Base-by-base conservation (phyloP, 2,797 vertebrate genomes). In the Silurus lanzhouensis region DNA sequence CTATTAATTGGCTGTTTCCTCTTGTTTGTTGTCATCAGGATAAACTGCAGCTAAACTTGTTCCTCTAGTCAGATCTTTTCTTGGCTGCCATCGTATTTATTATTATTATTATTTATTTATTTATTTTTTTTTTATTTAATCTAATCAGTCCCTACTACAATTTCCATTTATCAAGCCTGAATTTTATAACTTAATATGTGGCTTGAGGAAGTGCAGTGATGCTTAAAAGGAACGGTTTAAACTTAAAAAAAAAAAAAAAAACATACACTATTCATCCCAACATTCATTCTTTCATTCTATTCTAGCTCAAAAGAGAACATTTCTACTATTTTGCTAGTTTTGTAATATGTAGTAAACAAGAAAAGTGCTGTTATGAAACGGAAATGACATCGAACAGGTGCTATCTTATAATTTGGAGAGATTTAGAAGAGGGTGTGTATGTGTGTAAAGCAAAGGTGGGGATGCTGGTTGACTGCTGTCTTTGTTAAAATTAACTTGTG, bases 31-130 rank as follows among this genome's bases (percentile, higher is more conserved):
- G 71, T 86, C 85, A 67, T 46, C 31, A 22, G 63, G 31, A 75
- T 83, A 52, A 75, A 52, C 31, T 58, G 57, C 25, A 22, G 85
- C 85, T 63, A 83, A 76, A 80, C 86, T 85, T 87, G 80, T 63
- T 60, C 14, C 63, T 87, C 83, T 82, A 31, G 46, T 61, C 66
- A 17, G 61, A 67, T 68, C 80, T 85, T 57, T 86, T 55, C 75
- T 77, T 78, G 22, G 15, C 55, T 14, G 66, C 55, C 48, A 31
- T 79, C 25, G n/a, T 78, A 44, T 48, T 84, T 57, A 58, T 61
- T 9, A 8, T 25, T 38, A 38, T 38, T 38, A n/a, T n/a, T n/a
- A n/a, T n/a, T n/a, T n/a, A 4, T 38, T 38, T 38, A 38, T 38
- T 38, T 38, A 27, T 46, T 75, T 4, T 7, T 57, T 64, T 48